Conservation (phyloP, 2,113 vertebrate species). For the Isurus oxyrinchus region DNA sequence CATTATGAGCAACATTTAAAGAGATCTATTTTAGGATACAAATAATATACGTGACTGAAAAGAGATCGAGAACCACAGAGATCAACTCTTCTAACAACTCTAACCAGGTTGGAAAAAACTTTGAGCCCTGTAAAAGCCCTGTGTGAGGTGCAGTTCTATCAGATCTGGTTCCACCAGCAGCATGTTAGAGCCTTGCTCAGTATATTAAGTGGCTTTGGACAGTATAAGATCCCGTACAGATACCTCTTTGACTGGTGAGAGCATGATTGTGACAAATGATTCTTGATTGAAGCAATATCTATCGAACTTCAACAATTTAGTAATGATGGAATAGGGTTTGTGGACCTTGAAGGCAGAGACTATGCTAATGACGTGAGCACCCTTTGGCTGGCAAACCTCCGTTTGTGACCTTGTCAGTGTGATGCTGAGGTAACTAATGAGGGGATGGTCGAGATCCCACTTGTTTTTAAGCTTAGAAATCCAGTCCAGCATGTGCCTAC, state of each 20-base stretch:
- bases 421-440: background rate
- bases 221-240: background rate
- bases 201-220: no score
- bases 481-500: background rate
- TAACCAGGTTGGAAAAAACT: no score
- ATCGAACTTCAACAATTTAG: background rate
- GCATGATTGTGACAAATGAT: background rate
- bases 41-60: background rate
- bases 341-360: background rate
- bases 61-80: background rate
- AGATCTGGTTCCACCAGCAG: background rate
- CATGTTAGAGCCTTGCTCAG: background rate
- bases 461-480: background rate
- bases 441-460: background rate
- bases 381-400: background rate
- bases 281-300: background rate
- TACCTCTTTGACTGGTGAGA: background rate
- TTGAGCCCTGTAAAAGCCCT: background rate
- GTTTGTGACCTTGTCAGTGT: background rate
- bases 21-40: background rate
- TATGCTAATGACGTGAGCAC: background rate
- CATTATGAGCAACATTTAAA: no score
- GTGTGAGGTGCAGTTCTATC: background rate
- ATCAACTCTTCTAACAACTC: background rate
- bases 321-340: background rate